A percentile compares a stretch with the other conserved stretches of the same genome.
phyloP scores from a whole-genome alignment of 2,888 invertebrate genomes.

The Autographa gamma region DNA sequence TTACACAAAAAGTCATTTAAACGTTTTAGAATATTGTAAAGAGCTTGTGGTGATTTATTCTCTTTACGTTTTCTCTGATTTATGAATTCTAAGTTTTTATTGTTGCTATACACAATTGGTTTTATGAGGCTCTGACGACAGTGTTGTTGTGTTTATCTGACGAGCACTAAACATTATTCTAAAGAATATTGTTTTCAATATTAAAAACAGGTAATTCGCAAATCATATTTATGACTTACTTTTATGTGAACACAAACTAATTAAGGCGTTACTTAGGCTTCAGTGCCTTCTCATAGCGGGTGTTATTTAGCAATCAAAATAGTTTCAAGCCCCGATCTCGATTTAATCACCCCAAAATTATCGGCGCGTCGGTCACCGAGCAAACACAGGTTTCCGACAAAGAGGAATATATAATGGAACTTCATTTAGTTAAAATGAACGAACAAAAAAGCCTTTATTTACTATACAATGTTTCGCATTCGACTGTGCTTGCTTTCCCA shows the following conservation, averaged over 20 bases:
- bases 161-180: too few species aligned
- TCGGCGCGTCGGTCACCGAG: conserved; percentile 20
- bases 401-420: conserved; percentile 65
- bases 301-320: conserved; percentile 9
- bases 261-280: not conserved
- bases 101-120: too few species aligned
- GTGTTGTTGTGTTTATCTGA: too few species aligned
- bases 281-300: not conserved
- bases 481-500: conserved; percentile 1
- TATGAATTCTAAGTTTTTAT: too few species aligned
- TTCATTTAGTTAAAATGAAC: conserved; percentile 63
- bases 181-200: too few species aligned
- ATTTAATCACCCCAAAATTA: conserved; percentile 35
- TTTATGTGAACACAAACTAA: not conserved
- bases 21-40: too few species aligned
- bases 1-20: too few species aligned
- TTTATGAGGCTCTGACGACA: too few species aligned
- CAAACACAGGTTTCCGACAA: conserved; percentile 47
- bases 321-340: conserved; percentile 6
- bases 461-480: conserved; percentile 10
- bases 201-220: too few species aligned
- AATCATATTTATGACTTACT: not conserved
- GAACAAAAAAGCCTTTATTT: conserved; percentile 27
- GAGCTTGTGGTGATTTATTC: too few species aligned
- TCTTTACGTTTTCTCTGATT: too few species aligned